phyloP scores from a whole-genome alignment of 2,888 invertebrate species.

The Trachelus troglodyta region DNA sequence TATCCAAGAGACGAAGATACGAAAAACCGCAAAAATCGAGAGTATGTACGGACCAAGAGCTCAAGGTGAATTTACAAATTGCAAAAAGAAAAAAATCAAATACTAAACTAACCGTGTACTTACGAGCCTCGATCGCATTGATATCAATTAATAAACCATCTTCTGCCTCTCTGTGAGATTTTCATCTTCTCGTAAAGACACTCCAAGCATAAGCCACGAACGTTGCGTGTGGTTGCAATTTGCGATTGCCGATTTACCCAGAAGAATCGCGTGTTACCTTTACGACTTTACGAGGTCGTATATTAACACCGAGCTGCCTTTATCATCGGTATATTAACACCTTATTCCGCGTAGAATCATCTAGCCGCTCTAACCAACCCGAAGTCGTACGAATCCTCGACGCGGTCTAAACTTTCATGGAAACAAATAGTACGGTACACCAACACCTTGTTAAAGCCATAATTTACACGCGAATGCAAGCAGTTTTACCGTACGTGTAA shows the following conservation, averaged over 20 bases:
- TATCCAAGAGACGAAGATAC: not conserved
- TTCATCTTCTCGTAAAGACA: not conserved
- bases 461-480: not conserved
- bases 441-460: not conserved
- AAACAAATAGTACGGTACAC: not conserved
- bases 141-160: not conserved
- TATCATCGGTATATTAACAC: constrained; percentile 41
- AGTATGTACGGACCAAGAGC: not conserved
- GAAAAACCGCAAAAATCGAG: not conserved
- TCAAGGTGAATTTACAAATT: not conserved
- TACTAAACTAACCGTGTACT: not conserved
- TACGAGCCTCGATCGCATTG: not conserved
- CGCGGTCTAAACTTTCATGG: not conserved
- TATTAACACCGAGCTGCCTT: constrained; percentile 37
- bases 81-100: not conserved
- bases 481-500: not conserved
- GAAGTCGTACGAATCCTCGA: not conserved
- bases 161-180: not conserved
- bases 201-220: not conserved
- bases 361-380: not conserved
- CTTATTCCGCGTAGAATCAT: not conserved
- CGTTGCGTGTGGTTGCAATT: constrained; percentile 14
- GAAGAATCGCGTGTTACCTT: constrained; percentile 33
- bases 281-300: constrained; percentile 34
- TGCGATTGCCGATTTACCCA: constrained; percentile 17